phyloP scores from a whole-genome alignment of 2,888 invertebrate genomes.

The Euproctis similis region DNA sequence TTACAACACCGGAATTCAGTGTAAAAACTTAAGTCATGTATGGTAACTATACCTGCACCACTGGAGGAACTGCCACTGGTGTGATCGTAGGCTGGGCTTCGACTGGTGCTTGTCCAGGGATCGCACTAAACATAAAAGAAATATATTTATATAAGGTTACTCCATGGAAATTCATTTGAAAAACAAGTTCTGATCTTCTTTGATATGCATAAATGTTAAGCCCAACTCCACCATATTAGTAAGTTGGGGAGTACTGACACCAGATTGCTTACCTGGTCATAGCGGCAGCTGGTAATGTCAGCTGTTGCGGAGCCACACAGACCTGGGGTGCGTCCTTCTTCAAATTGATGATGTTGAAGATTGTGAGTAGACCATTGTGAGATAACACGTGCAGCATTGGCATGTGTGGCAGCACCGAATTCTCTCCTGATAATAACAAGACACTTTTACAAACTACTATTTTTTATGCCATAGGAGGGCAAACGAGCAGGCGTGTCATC shows the following conservation, averaged over 20 bases:
- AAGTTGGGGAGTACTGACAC: too few species aligned
- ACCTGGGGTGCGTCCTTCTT: conserved; percentile 73
- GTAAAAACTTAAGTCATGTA: too few species aligned
- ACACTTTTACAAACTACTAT: too few species aligned
- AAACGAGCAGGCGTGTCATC: too few species aligned
- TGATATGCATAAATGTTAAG: too few species aligned
- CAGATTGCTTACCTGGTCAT: conserved; percentile 50
- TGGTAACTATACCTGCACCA: conserved; percentile 18
- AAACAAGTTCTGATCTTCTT: not conserved
- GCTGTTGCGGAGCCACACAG: conserved; percentile 77
- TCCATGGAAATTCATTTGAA: not conserved
- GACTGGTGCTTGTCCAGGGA: conserved; percentile 40
- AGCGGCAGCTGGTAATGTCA: conserved; percentile 43
- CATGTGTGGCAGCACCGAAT: conserved; percentile 80
- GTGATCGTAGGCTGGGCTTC: conserved; percentile 19
- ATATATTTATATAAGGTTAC: not conserved
- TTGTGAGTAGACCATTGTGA: conserved; percentile 84
- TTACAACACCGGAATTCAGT: too few species aligned
- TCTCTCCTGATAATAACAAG: conserved; percentile 70
- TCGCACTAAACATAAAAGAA: conserved; percentile 21
- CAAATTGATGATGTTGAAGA: conserved; percentile 85
- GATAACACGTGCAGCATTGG: conserved; percentile 86
- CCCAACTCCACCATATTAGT: too few species aligned
- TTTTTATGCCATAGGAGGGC: too few species aligned
- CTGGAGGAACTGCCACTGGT: conserved; percentile 7